Evolutionary conservation across 2,797 vertebrate genomes (phyloP).

Genomic region (Odontamblyopus rebecca): DNA sequence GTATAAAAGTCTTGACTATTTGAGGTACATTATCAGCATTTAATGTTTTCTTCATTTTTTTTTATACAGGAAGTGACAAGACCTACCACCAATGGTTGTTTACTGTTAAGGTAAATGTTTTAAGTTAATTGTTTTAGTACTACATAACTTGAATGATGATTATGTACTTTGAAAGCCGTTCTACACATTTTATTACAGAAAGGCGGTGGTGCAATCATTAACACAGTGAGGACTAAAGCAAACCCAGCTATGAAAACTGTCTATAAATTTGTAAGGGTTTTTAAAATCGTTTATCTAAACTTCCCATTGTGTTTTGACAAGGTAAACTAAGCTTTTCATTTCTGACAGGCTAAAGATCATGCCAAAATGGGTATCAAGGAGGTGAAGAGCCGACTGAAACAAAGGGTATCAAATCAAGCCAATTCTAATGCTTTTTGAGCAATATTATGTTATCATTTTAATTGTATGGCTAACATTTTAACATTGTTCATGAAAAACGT

Average conservation of each 20-base stretch:
- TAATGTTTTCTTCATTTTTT: constrained; percentile 24
- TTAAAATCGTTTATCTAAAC: neutral
- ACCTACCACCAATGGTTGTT: constrained; percentile 96
- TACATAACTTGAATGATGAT: neutral
- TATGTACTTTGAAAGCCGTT: neutral
- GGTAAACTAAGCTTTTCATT: constrained; percentile 12
- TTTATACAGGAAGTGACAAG: constrained; percentile 88
- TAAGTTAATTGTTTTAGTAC: neutral
- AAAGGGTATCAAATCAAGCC: constrained; percentile 81
- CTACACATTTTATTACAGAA: constrained; percentile 78
- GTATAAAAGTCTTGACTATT: neutral
- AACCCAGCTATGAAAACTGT: constrained; percentile 98
- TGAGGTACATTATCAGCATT: constrained; percentile 3
- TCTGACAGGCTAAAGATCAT: constrained; percentile 93
- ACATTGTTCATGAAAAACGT: constrained; percentile 14
- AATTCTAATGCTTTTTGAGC: neutral
- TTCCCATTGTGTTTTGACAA: neutral
- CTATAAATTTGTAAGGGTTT: constrained; percentile 94
- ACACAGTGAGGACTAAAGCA: constrained; percentile 95
- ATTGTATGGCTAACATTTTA: neutral
- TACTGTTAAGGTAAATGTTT: constrained; percentile 90
- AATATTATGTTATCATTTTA: neutral
- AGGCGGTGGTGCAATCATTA: constrained; percentile 95
- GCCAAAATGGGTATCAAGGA: constrained; percentile 98
- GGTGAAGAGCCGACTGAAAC: constrained; percentile 96